phyloP scores from a whole-genome alignment of 2,113 vertebrate genomes.

The Hirundichthys speculiger region DNA sequence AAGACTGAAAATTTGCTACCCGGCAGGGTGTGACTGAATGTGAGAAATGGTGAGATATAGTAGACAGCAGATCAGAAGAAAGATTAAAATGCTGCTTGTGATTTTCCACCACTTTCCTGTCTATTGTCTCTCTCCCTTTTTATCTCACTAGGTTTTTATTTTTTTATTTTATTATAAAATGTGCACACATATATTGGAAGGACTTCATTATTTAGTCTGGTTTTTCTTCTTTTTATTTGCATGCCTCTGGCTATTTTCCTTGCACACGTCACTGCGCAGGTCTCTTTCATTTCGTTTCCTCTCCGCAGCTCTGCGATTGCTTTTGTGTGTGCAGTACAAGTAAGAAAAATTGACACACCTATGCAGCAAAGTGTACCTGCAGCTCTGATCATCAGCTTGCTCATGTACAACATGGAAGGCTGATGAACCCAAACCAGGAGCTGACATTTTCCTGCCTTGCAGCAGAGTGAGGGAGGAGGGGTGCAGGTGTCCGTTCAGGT shows the following conservation, averaged over 20 bases:
- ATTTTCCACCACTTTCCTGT: conserved; percentile 39
- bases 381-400: conserved; percentile 59
- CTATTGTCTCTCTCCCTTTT: conserved; percentile 17
- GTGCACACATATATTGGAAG: conserved; percentile 28
- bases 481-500: conserved; percentile 70
- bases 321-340: conserved; percentile 47
- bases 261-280: conserved; percentile 29
- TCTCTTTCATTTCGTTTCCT: conserved; percentile 34
- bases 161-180: conserved; percentile 41
- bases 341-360: conserved; percentile 54
- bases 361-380: conserved; percentile 59
- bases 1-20: conserved; percentile 30
- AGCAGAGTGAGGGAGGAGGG: conserved; percentile 27
- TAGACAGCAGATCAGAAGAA: conserved; percentile 31
- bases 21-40: conserved; percentile 40
- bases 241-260: conserved; percentile 53
- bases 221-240: conserved; percentile 16
- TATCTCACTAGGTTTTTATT: conserved; percentile 30
- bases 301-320: conserved; percentile 11
- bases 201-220: conserved; percentile 43
- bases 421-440: conserved; percentile 62
- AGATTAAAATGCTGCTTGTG: conserved; percentile 25
- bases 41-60: conserved; percentile 33
- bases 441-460: conserved; percentile 69
- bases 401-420: conserved; percentile 57